Base-by-base conservation (phyloP, 2,113 vertebrate species). In the Syngnathoides biaculeatus region DNA sequence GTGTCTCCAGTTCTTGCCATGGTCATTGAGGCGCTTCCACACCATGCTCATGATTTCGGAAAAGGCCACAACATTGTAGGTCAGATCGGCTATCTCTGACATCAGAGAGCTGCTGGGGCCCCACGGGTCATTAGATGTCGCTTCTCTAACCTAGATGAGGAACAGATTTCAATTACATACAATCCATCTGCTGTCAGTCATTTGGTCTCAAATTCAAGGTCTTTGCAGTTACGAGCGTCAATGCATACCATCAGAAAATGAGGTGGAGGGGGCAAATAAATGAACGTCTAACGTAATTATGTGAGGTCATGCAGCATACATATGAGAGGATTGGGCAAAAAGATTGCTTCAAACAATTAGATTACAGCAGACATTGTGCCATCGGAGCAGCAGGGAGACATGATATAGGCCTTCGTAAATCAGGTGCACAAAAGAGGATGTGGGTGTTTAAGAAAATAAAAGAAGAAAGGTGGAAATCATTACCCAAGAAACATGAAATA, bases 11-110 rank as follows among this genome's bases (percentile, higher is more conserved):
- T 96, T 96, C 89, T 95, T 95, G 81, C 95, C 95, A 0, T 96
- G 95, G 86, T 96, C 95, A 0, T 96, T 96, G 75, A 96, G 94
- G 53, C 95, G 91, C 67, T 94, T 94, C 95, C 95, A 96, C 70
- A 96, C 93, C 95, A 96, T 96, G 83, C 94, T 95, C 95, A 96
- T 96, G 77, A 96, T 95, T 90, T 96, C 95, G 0, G 94, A 95
- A 89, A 95, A 96, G 83, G 95, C 95, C 64, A 95, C 94, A 10
- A 96, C 95, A 27, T 95, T 96, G 90, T 95, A 96, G 53, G 94
- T 96, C 45, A 96, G 92, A 85, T 96, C 95, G 0, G 95, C 94
- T 0, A 96, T 96, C 85, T 96, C 95, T 0, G 94, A 95, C 95
- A 96, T 96, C 74, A 96, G 92, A 53, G 95, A 95, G 84, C 94